Evolutionary conservation across 2,888 invertebrate species (phyloP), one percentile per base, ranked within the genome.

Genomic region (Philopedon plagiatum): DNA sequence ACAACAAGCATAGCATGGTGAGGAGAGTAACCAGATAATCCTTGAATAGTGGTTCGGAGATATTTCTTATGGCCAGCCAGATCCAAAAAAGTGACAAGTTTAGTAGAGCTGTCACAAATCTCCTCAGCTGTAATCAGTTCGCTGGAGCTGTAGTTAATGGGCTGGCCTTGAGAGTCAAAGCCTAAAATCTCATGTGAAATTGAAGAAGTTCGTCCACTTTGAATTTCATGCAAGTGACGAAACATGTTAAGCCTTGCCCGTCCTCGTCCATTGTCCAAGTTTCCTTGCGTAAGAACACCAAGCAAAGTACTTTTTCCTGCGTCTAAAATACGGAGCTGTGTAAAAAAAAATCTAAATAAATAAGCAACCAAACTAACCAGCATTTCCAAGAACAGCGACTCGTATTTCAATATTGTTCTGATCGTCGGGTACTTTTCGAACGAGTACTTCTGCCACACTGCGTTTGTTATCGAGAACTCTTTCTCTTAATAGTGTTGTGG

Each of bases 141-240:
- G 41, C 94, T 94, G 78, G 93, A 94, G 11, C 94, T 94, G 81
- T 94, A 94, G 87, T 97, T 97, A 9, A 97, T 92, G 1, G 95
- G 92, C 81, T 94, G 91, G 75, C 88, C 92, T 88, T 91, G 88
- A 1, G 91, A 90, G 85, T 97, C 96, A 84, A 99, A 99, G 7
- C 99, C 99, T 5, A 99, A 90, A 77, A 99, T 96, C 87, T 98
- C 98, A 83, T 97, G 97, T 76, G 96, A 96, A 80, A 98, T 94
- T 3, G 97, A 97, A 0, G 97, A 97, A 0, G 98, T 99, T 75
- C 97, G 89, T 0, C 98, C 98, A 13, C 93, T 92, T 84, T 94
- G 93, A 65, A 99, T 96, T 85, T 99, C 99, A 85, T 99, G 99
- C 76, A 96, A 88, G 82, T 99, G 94, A 2, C 95, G 86, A 85